phyloP scores from a whole-genome alignment of 2,113 vertebrate species.

The Chroicocephalus ridibundus region DNA sequence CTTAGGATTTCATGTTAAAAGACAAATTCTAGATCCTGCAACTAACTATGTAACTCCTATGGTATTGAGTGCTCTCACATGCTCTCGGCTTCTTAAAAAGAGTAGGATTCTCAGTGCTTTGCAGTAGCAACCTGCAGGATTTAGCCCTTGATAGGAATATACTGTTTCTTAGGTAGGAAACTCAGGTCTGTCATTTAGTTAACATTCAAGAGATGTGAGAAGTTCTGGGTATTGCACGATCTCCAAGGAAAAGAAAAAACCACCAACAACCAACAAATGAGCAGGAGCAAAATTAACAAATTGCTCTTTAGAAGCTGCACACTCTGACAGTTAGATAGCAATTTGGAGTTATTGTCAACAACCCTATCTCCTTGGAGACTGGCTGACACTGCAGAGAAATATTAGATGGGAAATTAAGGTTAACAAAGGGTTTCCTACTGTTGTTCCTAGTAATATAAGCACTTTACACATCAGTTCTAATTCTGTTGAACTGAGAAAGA shows the following conservation, averaged over 20 bases:
- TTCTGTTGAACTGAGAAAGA: slow-evolving; percentile 32
- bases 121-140: background rate
- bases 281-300: background rate
- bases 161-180: background rate
- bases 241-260: background rate
- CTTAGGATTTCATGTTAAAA: background rate
- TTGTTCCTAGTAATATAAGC: slow-evolving; percentile 49
- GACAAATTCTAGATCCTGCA: background rate
- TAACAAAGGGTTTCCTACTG: slow-evolving; percentile 48
- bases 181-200: background rate
- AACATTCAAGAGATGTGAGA: background rate
- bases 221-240: background rate
- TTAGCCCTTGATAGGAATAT: background rate
- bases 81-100: background rate
- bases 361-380: slow-evolving; percentile 11
- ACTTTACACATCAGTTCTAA: slow-evolving; percentile 47
- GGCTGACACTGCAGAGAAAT: slow-evolving; percentile 32
- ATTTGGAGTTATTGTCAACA: slow-evolving; percentile 49
- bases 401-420: slow-evolving; percentile 43
- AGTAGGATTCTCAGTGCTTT: background rate
- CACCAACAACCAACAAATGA: background rate
- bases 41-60: background rate
- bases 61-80: background rate
- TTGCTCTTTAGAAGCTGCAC: background rate
- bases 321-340: slow-evolving; percentile 1